A percentile compares a stretch with the other conserved stretches of the same genome.
phyloP scores from a whole-genome alignment of 1,140 invertebrate species.

The Euglossa dilemma region DNA sequence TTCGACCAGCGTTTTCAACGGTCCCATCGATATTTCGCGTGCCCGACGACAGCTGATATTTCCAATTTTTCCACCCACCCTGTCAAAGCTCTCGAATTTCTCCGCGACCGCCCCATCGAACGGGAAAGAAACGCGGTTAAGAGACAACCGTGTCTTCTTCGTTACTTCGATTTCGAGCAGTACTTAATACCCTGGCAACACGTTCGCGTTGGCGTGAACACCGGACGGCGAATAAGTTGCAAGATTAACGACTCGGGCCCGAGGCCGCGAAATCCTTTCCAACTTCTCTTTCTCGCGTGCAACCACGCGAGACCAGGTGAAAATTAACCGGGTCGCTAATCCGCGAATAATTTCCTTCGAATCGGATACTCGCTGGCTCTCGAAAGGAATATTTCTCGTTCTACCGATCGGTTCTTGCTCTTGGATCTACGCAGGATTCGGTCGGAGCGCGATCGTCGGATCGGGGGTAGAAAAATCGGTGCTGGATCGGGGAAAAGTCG shows the following conservation, averaged over 20 bases:
- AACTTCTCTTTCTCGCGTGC: conserved; percentile 27
- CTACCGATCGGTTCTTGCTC: no score
- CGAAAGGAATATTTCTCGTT: conserved; percentile 41
- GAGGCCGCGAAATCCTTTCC: neutral
- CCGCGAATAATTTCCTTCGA: conserved; percentile 58
- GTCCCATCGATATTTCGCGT: conserved; percentile 28
- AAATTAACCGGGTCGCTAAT: conserved; percentile 15
- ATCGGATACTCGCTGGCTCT: conserved; percentile 24
- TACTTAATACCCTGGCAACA: no score
- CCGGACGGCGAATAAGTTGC: neutral
- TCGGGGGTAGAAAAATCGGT: neutral
- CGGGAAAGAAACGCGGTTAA: no score
- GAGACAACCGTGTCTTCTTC: neutral
- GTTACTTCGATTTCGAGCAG: neutral
- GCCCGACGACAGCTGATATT: conserved; percentile 18
- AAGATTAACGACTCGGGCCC: neutral
- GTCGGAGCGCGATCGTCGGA: neutral
- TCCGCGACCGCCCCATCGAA: neutral
- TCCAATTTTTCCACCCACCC: neutral
- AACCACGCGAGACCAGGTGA: conserved; percentile 30
- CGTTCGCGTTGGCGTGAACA: neutral
- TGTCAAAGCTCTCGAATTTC: conserved; percentile 15
- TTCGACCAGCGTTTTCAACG: conserved; percentile 3
- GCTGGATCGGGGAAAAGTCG: no score
- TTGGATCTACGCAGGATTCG: no score